Conservation (phyloP, 2,113 vertebrate genomes). For the Paraplagusia blochii region DNA sequence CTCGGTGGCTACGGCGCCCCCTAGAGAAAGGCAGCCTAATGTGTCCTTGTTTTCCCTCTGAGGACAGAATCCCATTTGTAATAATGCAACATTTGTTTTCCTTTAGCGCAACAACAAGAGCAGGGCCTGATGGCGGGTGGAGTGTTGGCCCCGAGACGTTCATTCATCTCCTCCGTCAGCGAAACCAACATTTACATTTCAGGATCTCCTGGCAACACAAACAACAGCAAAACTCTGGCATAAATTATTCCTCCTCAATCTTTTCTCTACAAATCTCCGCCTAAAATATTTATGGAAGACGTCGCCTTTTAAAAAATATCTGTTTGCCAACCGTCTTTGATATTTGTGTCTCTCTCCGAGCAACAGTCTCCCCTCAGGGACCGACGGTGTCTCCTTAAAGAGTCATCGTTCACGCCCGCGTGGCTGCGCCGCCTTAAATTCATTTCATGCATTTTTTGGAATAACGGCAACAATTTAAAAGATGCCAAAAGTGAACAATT, state of each 20-base stretch:
- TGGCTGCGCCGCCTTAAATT: slow-evolving; percentile 4
- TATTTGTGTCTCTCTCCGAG: neutral
- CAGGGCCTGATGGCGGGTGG: too few species aligned
- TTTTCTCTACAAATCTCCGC: neutral
- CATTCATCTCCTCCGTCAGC: too few species aligned
- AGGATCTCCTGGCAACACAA: too few species aligned
- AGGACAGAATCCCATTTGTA: too few species aligned
- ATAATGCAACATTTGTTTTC: too few species aligned
- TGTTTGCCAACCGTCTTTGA: neutral
- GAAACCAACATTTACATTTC: too few species aligned
- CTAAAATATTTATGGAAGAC: neutral
- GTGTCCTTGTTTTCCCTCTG: too few species aligned
- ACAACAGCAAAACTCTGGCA: neutral
- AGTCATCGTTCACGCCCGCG: neutral
- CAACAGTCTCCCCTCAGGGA: neutral
- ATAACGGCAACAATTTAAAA: neutral
- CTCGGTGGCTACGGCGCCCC: too few species aligned
- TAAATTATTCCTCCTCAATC: neutral
- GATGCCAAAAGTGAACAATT: neutral
- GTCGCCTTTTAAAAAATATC: neutral
- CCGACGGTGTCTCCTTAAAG: neutral
- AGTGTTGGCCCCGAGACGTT: too few species aligned
- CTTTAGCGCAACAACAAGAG: too few species aligned
- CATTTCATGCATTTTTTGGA: slow-evolving; percentile 13
- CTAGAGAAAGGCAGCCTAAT: too few species aligned